Evolutionary conservation across 2,113 vertebrate species (phyloP).

Genomic region (Passer montanus): DNA sequence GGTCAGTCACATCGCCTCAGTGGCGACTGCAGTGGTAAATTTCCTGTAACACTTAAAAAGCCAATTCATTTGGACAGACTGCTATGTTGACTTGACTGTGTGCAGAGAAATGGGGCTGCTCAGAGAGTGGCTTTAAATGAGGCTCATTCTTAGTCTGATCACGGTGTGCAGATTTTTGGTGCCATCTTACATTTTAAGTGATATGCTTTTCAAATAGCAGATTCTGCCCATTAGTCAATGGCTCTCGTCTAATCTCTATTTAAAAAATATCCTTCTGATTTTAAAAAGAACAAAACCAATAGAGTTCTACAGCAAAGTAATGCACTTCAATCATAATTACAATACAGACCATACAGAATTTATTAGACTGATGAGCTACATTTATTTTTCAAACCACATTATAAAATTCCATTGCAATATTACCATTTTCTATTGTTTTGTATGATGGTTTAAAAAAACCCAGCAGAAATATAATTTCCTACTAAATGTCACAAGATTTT

Average conservation of each 20-base stretch:
- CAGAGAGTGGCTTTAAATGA: background rate
- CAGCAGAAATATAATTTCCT: constrained; percentile 11
- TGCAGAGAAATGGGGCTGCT: constrained; percentile 10
- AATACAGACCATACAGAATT: background rate
- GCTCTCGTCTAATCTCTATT: constrained; percentile 28
- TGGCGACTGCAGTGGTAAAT: background rate
- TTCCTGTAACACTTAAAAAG: background rate
- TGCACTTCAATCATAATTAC: constrained; percentile 26
- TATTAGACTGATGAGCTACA: background rate
- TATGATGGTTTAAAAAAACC: background rate
- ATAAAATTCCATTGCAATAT: constrained; percentile 11
- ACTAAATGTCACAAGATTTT: background rate
- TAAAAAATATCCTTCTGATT: constrained; percentile 23
- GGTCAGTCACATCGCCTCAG: background rate
- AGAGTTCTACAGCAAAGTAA: constrained; percentile 16
- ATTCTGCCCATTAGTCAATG: constrained; percentile 28
- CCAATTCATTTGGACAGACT: constrained; percentile 1
- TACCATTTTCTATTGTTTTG: constrained; percentile 4
- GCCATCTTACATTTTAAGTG: constrained; percentile 51
- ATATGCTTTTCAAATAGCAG: constrained; percentile 48
- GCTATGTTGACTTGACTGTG: constrained; percentile 1
- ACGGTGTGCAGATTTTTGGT: constrained; percentile 3
- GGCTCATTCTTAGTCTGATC: constrained; percentile 44
- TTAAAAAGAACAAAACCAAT: constrained; percentile 29
- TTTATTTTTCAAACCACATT: constrained; percentile 31